These are phyloP conservation scores for Periophthalmus magnuspinnatus DNA, from an alignment of 2,797 vertebrate species.

Conservation along the genomic window DNA sequence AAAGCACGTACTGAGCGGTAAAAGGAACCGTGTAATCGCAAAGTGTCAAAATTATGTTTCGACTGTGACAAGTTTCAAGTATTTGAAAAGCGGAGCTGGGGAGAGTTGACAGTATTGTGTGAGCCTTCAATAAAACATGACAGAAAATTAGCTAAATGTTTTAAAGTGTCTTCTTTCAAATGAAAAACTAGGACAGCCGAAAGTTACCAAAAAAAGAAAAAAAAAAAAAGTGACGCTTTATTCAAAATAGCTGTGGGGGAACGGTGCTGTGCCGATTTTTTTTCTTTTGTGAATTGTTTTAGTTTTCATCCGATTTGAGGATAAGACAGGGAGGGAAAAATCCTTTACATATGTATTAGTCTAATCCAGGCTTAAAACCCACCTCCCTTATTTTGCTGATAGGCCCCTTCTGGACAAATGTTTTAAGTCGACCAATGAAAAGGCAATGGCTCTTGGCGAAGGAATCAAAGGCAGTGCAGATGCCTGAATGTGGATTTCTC, in stretches of 20 bases:
- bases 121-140: conserved; percentile 31
- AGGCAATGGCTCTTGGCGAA: conserved; percentile 39
- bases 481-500: conserved; percentile 23
- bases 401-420: conserved; percentile 14
- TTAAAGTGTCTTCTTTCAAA: conserved; percentile 25
- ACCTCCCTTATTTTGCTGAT: conserved; percentile 29
- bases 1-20: conserved; percentile 60
- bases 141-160: conserved; percentile 27
- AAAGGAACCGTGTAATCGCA: conserved; percentile 48
- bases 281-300: conserved; percentile 15
- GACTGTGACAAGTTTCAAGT: conserved; percentile 54
- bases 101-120: conserved; percentile 30
- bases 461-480: conserved; percentile 41
- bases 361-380: conserved; percentile 17
- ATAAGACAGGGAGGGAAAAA: conserved; percentile 15
- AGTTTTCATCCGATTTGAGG: conserved; percentile 12
- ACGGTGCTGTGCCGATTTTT: conserved; percentile 10
- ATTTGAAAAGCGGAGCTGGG: conserved; percentile 38
- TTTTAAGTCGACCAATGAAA: conserved; percentile 43
- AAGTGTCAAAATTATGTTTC: conserved; percentile 39
- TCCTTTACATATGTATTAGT: conserved; percentile 16
- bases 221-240: conserved; percentile 19
- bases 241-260: conserved; percentile 12
- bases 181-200: conserved; percentile 40
- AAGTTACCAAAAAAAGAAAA: conserved; percentile 19